These are phyloP conservation scores for Gisinianus flammeolus DNA, from an alignment of 2,888 invertebrate species.

Conservation along the genomic window DNA sequence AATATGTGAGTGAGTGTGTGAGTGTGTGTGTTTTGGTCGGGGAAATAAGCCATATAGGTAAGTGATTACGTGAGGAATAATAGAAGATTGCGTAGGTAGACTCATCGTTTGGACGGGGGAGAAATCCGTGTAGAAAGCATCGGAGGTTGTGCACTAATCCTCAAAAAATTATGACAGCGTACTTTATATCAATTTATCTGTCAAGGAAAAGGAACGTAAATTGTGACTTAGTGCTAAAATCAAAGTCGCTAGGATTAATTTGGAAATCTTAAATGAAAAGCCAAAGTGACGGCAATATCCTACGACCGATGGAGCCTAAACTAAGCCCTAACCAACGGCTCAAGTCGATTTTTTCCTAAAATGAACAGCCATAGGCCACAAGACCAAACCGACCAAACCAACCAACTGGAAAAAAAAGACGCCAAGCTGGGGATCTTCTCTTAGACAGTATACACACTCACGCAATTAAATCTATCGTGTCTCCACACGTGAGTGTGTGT, in stretches of 20 bases:
- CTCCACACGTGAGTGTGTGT: conserved; percentile 29
- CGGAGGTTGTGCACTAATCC: conserved; percentile 52
- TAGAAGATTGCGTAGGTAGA: background rate
- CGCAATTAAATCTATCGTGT: conserved; percentile 37
- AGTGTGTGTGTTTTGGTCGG: background rate
- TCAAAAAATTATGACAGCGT: conserved; percentile 59
- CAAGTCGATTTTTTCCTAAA: conserved; percentile 36
- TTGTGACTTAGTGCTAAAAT: conserved; percentile 59
- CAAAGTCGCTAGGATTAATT: conserved; percentile 59
- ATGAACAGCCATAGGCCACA: conserved; percentile 23
- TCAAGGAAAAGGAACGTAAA: conserved; percentile 59
- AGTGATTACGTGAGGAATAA: conserved; percentile 36
- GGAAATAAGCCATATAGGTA: conserved; percentile 34
- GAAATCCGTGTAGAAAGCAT: conserved; percentile 5
- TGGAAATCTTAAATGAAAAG: conserved; percentile 56
- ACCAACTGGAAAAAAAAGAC: conserved; percentile 16
- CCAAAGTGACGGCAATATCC: conserved; percentile 54
- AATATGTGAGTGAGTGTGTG: no score
- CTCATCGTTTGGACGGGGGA: background rate
- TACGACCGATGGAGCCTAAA: background rate
- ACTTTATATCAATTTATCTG: conserved; percentile 59
- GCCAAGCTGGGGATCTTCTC: conserved; percentile 34
- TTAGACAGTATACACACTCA: conserved; percentile 13
- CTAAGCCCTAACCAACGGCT: conserved; percentile 31
- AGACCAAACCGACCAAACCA: background rate